A percentile compares a stretch with the other conserved stretches of the same genome.
phyloP scores from a whole-genome alignment of 2,113 vertebrate species.

The Ceyx margarethae region DNA sequence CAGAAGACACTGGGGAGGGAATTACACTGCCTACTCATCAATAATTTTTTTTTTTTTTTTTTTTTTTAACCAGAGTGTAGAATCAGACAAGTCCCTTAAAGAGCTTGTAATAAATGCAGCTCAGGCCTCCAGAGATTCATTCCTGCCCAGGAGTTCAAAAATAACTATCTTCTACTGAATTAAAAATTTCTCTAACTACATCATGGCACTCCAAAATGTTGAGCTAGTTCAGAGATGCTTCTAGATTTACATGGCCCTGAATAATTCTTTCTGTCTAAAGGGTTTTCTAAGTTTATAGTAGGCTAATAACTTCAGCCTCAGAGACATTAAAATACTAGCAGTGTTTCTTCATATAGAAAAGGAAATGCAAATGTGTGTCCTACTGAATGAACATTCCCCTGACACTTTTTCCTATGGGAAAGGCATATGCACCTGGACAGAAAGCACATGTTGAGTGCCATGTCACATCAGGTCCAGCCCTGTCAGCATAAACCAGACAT shows the following conservation, averaged over 20 bases:
- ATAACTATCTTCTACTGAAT: conserved; percentile 7
- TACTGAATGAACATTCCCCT: neutral
- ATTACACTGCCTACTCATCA: conserved; percentile 39
- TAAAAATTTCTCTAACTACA: conserved; percentile 10
- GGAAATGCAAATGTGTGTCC: neutral
- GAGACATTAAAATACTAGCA: neutral
- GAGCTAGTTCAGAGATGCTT: neutral
- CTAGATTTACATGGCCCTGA: neutral
- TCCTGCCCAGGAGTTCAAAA: conserved; percentile 23
- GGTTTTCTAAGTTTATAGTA: neutral
- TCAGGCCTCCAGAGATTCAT: conserved; percentile 21
- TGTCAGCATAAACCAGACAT: accelerated
- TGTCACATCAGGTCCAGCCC: neutral
- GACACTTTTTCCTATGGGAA: neutral
- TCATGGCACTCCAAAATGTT: neutral
- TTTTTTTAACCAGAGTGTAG: neutral
- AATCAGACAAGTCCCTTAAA: conserved; percentile 32
- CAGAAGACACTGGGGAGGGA: conserved; percentile 40
- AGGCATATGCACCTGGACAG: neutral
- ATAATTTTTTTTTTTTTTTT: conserved; percentile 14
- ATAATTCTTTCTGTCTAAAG: neutral
- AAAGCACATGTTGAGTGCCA: neutral
- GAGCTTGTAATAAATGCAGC: conserved; percentile 27
- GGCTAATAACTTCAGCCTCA: neutral
- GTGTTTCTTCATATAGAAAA: neutral